Base-by-base conservation (phyloP, 2,797 vertebrate species). In the Scyliorhinus canicula region DNA sequence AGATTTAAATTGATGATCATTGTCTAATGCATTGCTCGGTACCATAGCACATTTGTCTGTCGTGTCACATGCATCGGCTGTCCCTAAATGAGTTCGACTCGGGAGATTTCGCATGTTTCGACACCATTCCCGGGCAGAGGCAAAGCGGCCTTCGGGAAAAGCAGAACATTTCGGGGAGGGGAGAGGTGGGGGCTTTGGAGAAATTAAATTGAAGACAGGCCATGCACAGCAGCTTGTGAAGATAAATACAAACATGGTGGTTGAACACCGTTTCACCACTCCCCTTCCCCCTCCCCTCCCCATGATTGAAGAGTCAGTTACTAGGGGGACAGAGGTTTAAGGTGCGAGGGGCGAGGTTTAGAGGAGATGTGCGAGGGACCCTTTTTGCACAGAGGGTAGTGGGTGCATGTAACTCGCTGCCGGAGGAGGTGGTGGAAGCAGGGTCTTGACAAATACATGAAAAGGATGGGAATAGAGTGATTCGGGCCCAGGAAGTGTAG, bases 1-100 rank as follows among this genome's bases (percentile, higher is more conserved):
- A 31, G 55, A 90, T 90, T 90, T 90, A 90, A 90, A 90, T 35
- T 90, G 86, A 90, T 60, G 52, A 90, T 90, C 35, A 90, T 57
- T 55, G 86, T 28, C 14, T 90, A 19, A 60, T 90, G 26, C 19
- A 0, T 57, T n/a, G 50, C 28, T 31, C 12, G 6, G 85, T 19
- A 31, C 35, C 24, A 9, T 1, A 31, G 55, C 35, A 60, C 26
- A n/a, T 60, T 26, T 60, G 55, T 90, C 86, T 26, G 8, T 90
- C 86, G 5, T 4, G 57, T 28, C 28, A 55, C 26, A 2, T 35
- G 77, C 6, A 0, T 44, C 16, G 40, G 4, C 40, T 82, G 77
- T 19, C 77, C 40, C 77, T 44, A 21, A 14, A 40, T 79, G 79
- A 8, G 44, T 82, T 47, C 6, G 44, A 47, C 44, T 9, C 26